Conservation (phyloP, 1,140 invertebrate genomes). For the Hydropsyche tenuis region DNA sequence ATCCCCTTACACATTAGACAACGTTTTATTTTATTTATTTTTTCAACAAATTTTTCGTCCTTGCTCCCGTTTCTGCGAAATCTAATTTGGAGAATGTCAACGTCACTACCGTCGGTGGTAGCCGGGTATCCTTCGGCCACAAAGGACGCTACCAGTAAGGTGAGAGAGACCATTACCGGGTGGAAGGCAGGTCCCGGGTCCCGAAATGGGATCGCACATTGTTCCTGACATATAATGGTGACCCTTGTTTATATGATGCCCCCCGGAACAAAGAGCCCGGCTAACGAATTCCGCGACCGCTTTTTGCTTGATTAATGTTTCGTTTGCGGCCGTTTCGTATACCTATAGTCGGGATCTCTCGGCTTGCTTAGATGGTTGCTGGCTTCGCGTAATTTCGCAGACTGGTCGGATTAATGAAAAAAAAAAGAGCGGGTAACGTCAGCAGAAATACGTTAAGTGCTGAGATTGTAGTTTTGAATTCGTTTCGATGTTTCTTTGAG, state of each 20-base stretch:
- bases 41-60: conserved; percentile 1
- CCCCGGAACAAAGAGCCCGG: conserved; percentile 39
- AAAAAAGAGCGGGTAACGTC: no score
- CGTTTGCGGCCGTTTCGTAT: conserved; percentile 40
- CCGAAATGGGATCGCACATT: conserved; percentile 45
- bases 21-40: neutral
- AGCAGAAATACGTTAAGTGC: no score
- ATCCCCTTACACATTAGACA: no score
- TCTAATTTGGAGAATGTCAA: conserved; percentile 37
- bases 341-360: no score
- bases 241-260: conserved; percentile 48
- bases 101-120: conserved; percentile 21
- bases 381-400: no score
- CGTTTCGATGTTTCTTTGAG: no score
- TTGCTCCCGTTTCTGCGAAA: conserved; percentile 12
- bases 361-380: no score
- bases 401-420: no score
- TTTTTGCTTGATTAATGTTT: conserved; percentile 50
- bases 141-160: conserved; percentile 28
- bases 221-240: conserved; percentile 50
- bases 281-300: conserved; percentile 46
- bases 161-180: conserved; percentile 33
- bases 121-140: conserved; percentile 13
- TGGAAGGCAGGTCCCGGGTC: neutral
- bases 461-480: no score